A percentile compares a stretch with the other conserved stretches of the same genome.
phyloP scores from a whole-genome alignment of 2,797 vertebrate genomes.

The Neomorphus geoffroyi region DNA sequence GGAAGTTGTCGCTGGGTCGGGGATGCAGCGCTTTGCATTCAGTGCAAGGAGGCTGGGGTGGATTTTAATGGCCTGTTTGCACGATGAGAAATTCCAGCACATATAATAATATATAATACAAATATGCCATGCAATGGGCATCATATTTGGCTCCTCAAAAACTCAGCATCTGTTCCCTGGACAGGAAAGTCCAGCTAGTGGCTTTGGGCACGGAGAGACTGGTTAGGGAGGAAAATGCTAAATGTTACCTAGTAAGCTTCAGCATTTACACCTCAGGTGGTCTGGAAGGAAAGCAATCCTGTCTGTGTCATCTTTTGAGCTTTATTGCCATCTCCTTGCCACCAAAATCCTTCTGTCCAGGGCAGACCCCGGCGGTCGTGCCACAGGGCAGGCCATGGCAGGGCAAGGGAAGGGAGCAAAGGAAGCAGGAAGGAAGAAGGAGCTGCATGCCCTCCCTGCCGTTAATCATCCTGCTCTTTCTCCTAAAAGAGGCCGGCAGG shows the following conservation, averaged over 20 bases:
- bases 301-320: neutral
- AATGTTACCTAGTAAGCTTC: neutral
- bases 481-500: neutral
- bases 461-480: conserved; percentile 10
- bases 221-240: neutral
- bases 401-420: conserved; percentile 6
- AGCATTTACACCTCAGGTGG: fast-evolving
- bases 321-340: neutral
- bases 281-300: neutral
- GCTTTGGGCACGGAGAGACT: neutral
- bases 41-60: neutral
- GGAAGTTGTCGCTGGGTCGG: neutral
- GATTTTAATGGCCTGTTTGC: neutral
- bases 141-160: neutral
- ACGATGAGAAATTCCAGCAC: neutral
- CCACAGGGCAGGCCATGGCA: neutral
- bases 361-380: neutral
- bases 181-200: neutral
- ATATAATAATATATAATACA: neutral
- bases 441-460: conserved; percentile 12
- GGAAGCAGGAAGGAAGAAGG: conserved; percentile 61
- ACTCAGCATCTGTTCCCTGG: neutral
- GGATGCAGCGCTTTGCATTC: neutral
- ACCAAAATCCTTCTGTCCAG: neutral
- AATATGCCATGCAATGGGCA: neutral